Evolutionary conservation across 2,797 vertebrate species (phyloP).

Genomic region (Siniperca undulata): DNA sequence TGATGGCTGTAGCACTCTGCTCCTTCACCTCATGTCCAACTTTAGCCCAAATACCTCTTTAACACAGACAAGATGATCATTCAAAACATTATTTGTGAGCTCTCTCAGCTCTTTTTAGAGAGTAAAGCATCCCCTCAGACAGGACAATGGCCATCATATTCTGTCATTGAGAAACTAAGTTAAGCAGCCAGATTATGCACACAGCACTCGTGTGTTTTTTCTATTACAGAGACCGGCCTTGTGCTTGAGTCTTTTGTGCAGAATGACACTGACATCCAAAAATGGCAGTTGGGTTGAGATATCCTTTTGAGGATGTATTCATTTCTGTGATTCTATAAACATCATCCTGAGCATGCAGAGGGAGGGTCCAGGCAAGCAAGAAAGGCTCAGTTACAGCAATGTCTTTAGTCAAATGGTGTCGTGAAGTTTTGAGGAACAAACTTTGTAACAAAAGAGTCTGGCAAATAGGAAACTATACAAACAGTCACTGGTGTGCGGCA

Average conservation of each 20-base stretch:
- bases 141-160: background rate
- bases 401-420: slow-evolving; percentile 46
- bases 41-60: slow-evolving; percentile 14
- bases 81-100: background rate
- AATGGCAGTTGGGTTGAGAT: slow-evolving; percentile 30
- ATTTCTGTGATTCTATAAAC: slow-evolving; percentile 74
- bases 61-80: slow-evolving; percentile 16
- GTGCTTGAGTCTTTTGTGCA: slow-evolving; percentile 32
- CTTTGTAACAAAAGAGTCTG: slow-evolving; percentile 34
- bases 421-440: slow-evolving; percentile 49
- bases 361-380: slow-evolving; percentile 32
- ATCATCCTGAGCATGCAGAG: slow-evolving; percentile 43
- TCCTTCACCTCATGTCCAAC: slow-evolving; percentile 21
- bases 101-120: background rate
- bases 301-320: slow-evolving; percentile 64
- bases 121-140: background rate
- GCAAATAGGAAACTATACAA: slow-evolving; percentile 29
- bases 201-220: slow-evolving; percentile 19
- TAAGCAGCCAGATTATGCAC: slow-evolving; percentile 7
- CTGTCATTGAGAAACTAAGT: slow-evolving; percentile 11
- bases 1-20: slow-evolving; percentile 28
- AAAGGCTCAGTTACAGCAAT: slow-evolving; percentile 60
- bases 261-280: slow-evolving; percentile 55
- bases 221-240: background rate
- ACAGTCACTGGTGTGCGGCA: slow-evolving; percentile 42